Evolutionary conservation across 2,113 vertebrate genomes (phyloP), one percentile per base, ranked within the genome.

Genomic region (Myotis yumanensis): DNA sequence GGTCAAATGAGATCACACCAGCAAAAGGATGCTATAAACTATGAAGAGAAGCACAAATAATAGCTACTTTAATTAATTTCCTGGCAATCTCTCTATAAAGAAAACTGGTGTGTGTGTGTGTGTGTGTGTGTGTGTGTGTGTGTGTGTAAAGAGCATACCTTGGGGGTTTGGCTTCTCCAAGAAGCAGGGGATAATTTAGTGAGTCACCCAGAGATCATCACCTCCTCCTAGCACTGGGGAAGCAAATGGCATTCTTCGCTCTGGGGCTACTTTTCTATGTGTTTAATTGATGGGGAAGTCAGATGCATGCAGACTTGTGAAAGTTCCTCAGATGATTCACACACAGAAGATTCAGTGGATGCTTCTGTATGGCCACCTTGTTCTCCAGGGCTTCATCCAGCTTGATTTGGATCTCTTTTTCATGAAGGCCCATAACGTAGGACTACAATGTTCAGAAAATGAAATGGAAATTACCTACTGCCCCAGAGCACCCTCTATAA

Each of bases 11-110:
- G 46, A 80, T 84, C n/a, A 90, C 68, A 51, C 64, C 40, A 57
- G 73, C 46, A 18, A 71, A 75, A 90, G 5, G 71, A 90, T 80
- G 59, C n/a, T 57, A 11, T 84, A 80, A 92, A 46, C 35, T 88
- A 82, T 48, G 66, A 94, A 86, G 59, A 91, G 37, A 93, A 89
- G 46, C 37, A 82, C 40, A 51, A 66, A 64, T n/a, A 79, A 46
- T 37, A 91, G 28, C 46, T 79, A 77, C 83, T 20, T 92, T 84
- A 84, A 90, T 92, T 91, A 73, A 64, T 68, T 81, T 90, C n/a
- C 83, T 64, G 30, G 2, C n/a, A 89, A 79, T 3, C n/a, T 30
- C 7, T 68, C 20, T 81, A 66, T 32, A 40, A 81, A 85, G 51
- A 84, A 83, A 94, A 28, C 12, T 7, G 0, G 48, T 11, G 11